Evolutionary conservation across 2,113 vertebrate genomes (phyloP), one percentile per base, ranked within the genome.

Genomic region (Holacanthus passer): DNA sequence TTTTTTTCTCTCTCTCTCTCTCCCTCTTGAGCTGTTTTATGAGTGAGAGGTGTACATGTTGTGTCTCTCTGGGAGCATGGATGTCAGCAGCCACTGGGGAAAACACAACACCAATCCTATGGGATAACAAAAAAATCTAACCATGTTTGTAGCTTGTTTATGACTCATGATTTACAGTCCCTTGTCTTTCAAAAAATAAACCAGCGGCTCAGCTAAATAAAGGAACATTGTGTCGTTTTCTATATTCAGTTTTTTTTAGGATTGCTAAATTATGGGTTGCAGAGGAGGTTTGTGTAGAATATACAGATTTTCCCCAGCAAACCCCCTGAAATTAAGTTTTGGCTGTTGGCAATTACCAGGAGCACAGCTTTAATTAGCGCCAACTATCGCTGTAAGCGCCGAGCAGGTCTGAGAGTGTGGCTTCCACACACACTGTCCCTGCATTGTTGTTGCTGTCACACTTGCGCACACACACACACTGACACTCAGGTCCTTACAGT

Each of bases 281-380:
- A 63, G 48, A 53, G 45, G 81, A 81, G 82, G 76, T 78, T 82
- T 91, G 83, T 90, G 77, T 84, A 85, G 79, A 86, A 87, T 88
- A 88, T 82, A 88, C 88, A 86, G 86, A 88, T 85, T 88, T 90
- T 88, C 82, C 78, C 80, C 80, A 37, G 79, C 63, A 91, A 87
- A 66, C 73, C 85, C 82, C 78, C 86, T 91, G 35, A 93, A 92
- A 93, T 93, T 93, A 91, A 86, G 78, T 88, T 91, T 88, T 73
- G 85, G 75, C 79, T 93, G 84, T 74, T 88, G 86, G 81, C 90
- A 93, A 93, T 93, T 93, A 93, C 87, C 77, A 90, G 83, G 60
- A 79, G 89, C 84, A 79, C 76, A 70, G 86, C 91, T 89, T 86
- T 84, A 92, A 91, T 93, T 90, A 88, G 84, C 65, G 50, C 77